Percentiles rank a stretch among this genome's conserved stretches.
phyloP scores from a whole-genome alignment of 2,888 invertebrate species.

The Acronicta psi region DNA sequence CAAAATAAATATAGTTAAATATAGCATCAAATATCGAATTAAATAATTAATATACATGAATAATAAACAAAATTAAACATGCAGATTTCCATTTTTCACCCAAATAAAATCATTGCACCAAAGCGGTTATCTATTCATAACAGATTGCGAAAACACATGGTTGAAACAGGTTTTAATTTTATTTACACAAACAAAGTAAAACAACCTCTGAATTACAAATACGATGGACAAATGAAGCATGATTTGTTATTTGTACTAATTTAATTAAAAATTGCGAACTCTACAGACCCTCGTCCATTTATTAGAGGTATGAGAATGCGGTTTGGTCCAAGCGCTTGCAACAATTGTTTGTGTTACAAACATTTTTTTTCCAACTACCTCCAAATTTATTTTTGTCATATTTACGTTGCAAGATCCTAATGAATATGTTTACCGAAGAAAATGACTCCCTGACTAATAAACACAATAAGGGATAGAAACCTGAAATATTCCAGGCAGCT shows the following conservation, averaged over 20 bases:
- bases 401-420: no score
- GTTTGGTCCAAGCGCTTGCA: background rate
- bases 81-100: slow-evolving; percentile 8
- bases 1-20: no score
- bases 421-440: no score
- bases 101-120: background rate
- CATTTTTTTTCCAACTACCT: background rate
- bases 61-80: no score
- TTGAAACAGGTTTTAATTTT: slow-evolving; percentile 20
- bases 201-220: slow-evolving; percentile 37
- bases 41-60: no score
- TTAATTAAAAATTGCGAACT: slow-evolving; percentile 38
- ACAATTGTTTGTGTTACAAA: background rate
- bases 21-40: no score
- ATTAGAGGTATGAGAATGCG: slow-evolving; percentile 26
- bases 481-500: background rate
- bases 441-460: no score
- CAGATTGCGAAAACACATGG: background rate
- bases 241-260: slow-evolving; percentile 40
- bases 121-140: slow-evolving; percentile 6
- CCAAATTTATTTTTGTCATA: no score
- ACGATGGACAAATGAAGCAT: slow-evolving; percentile 24
- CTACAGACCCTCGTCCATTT: slow-evolving; percentile 36
- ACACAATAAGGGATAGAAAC: no score
- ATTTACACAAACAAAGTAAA: slow-evolving; percentile 28